Base-by-base conservation (phyloP, 2,113 vertebrate species). In the Notiomystis cincta region DNA sequence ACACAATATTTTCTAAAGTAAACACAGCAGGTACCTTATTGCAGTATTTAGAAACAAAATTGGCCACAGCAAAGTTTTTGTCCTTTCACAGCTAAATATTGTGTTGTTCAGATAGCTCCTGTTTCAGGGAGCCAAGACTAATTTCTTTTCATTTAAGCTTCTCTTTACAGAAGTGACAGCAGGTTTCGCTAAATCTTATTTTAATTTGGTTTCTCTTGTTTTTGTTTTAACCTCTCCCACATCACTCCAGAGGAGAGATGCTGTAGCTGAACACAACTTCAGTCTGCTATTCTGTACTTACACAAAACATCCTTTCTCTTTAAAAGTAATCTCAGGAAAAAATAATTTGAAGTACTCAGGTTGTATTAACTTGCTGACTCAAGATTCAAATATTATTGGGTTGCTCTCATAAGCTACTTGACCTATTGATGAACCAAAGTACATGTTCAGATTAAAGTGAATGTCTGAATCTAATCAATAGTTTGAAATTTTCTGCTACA, bases 401-500 rank as follows among this genome's bases (percentile, higher is more conserved):
- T 76, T 87, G 28, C 42, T 65, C 47, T 91, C 45, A 60, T 73
- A 90, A 78, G 40, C 51, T 82, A 25, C 60, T 89, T 95, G 91
- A 95, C 85, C 89, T 95, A 90, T 86, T 91, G 86, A 91, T 87
- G 64, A 67, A 77, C 47, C 10, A 35, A 83, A 86, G n/a, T 35
- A 84, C 60, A 60, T 42, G 44, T 82, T 85, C 48, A 87, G 57
- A 95, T 86, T 95, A 91, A 89, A 96, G 89, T 58, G 54, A 92
- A 88, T 35, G 78, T 35, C 56, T 87, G 89, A 80, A 75, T 90
- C 35, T 86, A 92, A 96, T 97, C 95, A 91, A 93, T 91, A 80
- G 45, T 53, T 85, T 75, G 88, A 82, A 83, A 92, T 96, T 94
- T 97, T 97, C 90, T 96, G 89, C 93, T 89, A 95, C 92, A 92